Conservation (phyloP, 2,888 invertebrate species). For the Latrodectus elegans region DNA sequence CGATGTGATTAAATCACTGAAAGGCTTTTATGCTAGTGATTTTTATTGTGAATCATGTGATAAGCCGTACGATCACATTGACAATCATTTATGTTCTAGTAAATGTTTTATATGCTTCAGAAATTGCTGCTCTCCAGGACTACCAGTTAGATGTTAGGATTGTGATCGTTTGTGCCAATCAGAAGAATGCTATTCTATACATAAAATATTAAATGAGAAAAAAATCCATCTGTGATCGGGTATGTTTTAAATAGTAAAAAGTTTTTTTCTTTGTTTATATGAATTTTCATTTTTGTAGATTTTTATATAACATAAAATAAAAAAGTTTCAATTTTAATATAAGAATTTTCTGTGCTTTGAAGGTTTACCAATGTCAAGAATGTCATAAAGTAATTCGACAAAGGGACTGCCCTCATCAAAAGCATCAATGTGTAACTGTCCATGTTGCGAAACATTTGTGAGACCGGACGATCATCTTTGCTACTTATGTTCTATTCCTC, state of each 20-base stretch:
- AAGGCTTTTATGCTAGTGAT: slow-evolving; percentile 4
- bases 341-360: neutral
- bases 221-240: neutral
- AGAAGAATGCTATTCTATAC: neutral
- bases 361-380: neutral
- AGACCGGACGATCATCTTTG: neutral
- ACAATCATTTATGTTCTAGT: neutral
- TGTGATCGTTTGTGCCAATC: slow-evolving; percentile 14
- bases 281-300: too few species aligned
- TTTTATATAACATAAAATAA: too few species aligned
- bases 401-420: neutral
- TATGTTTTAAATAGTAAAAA: neutral
- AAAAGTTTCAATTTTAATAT: too few species aligned
- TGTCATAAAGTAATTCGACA: neutral
- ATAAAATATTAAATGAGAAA: neutral
- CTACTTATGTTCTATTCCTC: neutral
- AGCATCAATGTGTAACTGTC: neutral
- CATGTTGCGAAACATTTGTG: neutral
- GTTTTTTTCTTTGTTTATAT: too few species aligned
- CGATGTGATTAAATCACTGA: slow-evolving; percentile 5
- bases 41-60: slow-evolving; percentile 9
- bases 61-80: slow-evolving; percentile 3
- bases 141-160: neutral
- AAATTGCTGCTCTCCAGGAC: neutral
- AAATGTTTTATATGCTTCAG: neutral